Evolutionary conservation across 2,797 vertebrate species (phyloP).

Genomic region (Bucorvus abyssinicus): DNA sequence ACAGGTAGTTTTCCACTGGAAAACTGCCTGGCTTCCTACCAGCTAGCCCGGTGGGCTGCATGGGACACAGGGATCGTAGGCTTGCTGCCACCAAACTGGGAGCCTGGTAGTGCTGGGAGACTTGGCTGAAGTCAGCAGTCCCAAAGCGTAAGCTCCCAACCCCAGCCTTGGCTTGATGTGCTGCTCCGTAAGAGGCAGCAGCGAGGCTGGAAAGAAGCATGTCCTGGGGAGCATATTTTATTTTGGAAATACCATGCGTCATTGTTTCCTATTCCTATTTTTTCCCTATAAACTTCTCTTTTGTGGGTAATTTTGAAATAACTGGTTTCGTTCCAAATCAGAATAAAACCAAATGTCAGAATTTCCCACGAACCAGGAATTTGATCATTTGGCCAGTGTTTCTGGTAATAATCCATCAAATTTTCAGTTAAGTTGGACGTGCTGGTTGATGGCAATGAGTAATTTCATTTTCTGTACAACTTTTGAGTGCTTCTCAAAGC

Average conservation of each 20-base stretch:
- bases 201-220: background rate
- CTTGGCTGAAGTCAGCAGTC: background rate
- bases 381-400: constrained; percentile 16
- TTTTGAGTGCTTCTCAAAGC: background rate
- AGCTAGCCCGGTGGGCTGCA: constrained; percentile 29
- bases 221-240: background rate
- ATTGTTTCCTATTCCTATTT: constrained; percentile 61
- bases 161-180: background rate
- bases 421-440: background rate
- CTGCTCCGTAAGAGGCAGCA: background rate
- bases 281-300: constrained; percentile 22
- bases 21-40: constrained; percentile 22
- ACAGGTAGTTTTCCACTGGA: constrained; percentile 28
- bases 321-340: constrained; percentile 10
- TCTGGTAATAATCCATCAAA: constrained; percentile 19
- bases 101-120: background rate
- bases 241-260: constrained; percentile 50
- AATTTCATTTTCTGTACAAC: background rate
- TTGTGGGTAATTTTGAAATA: constrained; percentile 49
- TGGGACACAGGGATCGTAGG: background rate
- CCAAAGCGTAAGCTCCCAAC: background rate
- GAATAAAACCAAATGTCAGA: constrained; percentile 49
- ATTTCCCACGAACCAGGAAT: constrained; percentile 64
- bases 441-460: background rate
- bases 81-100: background rate